These are phyloP conservation scores for Colistium nudipinnis DNA, from an alignment of 2,113 vertebrate species.

Conservation along the genomic window DNA sequence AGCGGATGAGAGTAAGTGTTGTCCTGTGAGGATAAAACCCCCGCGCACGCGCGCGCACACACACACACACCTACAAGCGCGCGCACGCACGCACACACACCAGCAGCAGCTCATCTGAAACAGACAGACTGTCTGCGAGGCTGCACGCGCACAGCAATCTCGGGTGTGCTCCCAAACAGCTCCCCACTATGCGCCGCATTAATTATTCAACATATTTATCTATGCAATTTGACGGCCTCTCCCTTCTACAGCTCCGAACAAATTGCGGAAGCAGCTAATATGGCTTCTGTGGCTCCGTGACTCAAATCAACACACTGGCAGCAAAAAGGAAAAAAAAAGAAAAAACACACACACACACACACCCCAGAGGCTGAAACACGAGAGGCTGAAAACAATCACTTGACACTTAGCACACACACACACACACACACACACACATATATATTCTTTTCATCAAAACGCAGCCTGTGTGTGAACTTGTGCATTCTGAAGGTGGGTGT, in stretches of 20 bases:
- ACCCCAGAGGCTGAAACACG: conserved; percentile 57
- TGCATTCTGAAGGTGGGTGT: conserved; percentile 8
- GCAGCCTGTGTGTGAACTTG: conserved; percentile 60
- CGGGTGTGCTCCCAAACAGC: conserved; percentile 72
- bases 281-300: conserved; percentile 61
- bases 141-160: conserved; percentile 65
- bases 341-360: too few relatives aligned
- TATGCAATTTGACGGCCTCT: conserved; percentile 82
- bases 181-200: conserved; percentile 74
- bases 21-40: conserved; percentile 54
- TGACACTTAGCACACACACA: conserved; percentile 68
- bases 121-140: conserved; percentile 64
- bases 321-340: too few relatives aligned
- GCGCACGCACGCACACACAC: conserved; percentile 15
- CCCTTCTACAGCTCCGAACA: conserved; percentile 74
- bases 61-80: conserved; percentile 23
- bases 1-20: conserved; percentile 51
- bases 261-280: conserved; percentile 75
- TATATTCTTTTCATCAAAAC: conserved; percentile 48
- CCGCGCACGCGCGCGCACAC: neutral
- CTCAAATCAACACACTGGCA: conserved; percentile 56
- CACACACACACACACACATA: conserved; percentile 42
- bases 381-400: conserved; percentile 74
- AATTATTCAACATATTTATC: conserved; percentile 85
- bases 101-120: conserved; percentile 33